phyloP scores from a whole-genome alignment of 2,888 invertebrate genomes.

The Leptarthrus brevirostris region DNA sequence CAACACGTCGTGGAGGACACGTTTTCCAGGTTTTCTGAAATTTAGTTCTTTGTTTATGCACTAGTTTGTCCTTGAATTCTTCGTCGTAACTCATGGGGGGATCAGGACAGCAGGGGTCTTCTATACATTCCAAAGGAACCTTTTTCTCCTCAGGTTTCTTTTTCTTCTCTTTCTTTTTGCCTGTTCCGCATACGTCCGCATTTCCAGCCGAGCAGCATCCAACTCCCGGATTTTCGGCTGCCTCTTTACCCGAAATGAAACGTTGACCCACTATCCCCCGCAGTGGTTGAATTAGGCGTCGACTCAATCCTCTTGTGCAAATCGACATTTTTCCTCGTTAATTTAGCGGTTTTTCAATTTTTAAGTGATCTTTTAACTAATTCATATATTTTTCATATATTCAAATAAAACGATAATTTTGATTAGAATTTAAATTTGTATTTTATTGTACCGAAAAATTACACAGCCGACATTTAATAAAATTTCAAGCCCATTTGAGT shows the following conservation, averaged over 20 bases:
- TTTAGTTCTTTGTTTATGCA: not conserved
- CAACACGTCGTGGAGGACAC: slow-evolving; percentile 6
- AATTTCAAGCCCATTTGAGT: too few species aligned
- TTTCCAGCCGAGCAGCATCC: not conserved
- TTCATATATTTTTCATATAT: too few species aligned
- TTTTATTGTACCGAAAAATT: too few species aligned
- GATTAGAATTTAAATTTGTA: too few species aligned
- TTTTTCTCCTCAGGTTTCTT: not conserved
- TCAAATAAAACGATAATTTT: too few species aligned
- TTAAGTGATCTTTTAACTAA: too few species aligned
- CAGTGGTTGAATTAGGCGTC: not conserved
- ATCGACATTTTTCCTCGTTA: not conserved
- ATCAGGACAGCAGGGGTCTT: slow-evolving; percentile 13
- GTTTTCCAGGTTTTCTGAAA: not conserved
- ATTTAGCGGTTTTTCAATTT: too few species aligned
- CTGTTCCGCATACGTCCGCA: too few species aligned
- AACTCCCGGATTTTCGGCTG: not conserved
- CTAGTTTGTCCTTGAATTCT: not conserved
- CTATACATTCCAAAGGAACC: not conserved
- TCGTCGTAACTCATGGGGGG: not conserved
- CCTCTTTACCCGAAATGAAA: not conserved
- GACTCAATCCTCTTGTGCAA: not conserved
- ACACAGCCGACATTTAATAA: too few species aligned
- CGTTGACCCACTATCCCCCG: not conserved
- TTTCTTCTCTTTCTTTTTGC: not conserved